Conservation (phyloP, 2,113 vertebrate species). For the Oenanthe melanoleuca region DNA sequence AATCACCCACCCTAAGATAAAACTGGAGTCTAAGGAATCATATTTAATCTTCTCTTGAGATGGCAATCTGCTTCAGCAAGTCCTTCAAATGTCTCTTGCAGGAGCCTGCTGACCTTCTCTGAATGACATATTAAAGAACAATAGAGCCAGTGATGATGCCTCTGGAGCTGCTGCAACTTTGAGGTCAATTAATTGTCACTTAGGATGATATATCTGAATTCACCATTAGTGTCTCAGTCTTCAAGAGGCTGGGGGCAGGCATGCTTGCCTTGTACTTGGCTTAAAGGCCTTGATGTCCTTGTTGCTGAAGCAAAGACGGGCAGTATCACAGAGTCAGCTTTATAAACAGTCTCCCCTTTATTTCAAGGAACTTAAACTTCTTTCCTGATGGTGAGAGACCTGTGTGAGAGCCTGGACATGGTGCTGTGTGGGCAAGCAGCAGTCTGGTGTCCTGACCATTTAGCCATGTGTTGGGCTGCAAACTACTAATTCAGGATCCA, state of each 20-base stretch:
- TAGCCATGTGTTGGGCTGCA: not conserved
- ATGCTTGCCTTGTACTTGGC: not conserved
- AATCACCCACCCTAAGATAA: conserved; percentile 19
- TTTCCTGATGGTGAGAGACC: not conserved
- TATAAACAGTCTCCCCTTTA: not conserved
- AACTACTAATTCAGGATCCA: not conserved
- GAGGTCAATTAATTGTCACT: conserved; percentile 53
- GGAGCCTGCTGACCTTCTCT: conserved; percentile 21
- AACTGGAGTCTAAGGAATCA: conserved; percentile 17
- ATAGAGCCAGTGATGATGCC: not conserved
- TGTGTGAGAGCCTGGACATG: not conserved
- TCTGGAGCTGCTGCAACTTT: conserved; percentile 6
- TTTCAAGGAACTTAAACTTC: not conserved
- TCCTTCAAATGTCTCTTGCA: not conserved
- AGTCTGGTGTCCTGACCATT: not conserved
- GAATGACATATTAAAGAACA: conserved; percentile 48
- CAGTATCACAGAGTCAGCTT: not conserved
- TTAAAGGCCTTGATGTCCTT: not conserved
- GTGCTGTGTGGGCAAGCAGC: not conserved
- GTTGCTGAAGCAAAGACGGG: not conserved
- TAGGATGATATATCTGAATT: conserved; percentile 34
- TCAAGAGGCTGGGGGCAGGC: not conserved
- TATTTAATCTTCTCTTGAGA: conserved; percentile 30
- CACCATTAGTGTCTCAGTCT: not conserved
- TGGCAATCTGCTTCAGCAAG: conserved; percentile 33